A percentile compares a stretch with the other conserved stretches of the same genome.
Conservation (phyloP, 1,140 invertebrate species). For the Drosophila varians region DNA sequence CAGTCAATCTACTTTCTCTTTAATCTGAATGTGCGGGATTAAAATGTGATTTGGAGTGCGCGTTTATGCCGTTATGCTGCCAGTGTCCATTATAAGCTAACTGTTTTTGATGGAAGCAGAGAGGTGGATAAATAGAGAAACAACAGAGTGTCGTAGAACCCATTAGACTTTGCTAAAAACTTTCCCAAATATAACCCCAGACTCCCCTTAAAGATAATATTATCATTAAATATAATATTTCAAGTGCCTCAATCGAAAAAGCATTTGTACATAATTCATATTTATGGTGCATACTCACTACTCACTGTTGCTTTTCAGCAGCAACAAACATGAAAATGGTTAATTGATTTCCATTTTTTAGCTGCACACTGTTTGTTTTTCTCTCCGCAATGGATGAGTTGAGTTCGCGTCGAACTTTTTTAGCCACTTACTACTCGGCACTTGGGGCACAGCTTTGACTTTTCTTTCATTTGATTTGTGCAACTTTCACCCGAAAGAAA, state of each 20-base stretch:
- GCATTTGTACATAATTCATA: no score
- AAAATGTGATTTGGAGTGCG: background rate
- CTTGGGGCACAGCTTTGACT: constrained; percentile 29
- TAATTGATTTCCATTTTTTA: no score
- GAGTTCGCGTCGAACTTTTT: constrained; percentile 57
- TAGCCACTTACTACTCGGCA: background rate
- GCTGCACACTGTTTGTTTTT: constrained; percentile 7
- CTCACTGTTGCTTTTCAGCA: constrained; percentile 42
- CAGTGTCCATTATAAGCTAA: background rate
- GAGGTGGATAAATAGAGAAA: background rate
- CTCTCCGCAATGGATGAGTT: constrained; percentile 51
- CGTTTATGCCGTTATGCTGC: background rate
- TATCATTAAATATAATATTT: no score
- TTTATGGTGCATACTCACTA: constrained; percentile 17
- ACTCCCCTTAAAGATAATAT: no score
- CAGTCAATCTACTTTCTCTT: no score
- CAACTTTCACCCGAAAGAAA: constrained; percentile 72
- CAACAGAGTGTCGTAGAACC: background rate
- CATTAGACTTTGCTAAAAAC: no score
- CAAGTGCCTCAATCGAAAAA: no score
- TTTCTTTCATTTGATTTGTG: constrained; percentile 64
- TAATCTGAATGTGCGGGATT: background rate
- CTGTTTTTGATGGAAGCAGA: background rate
- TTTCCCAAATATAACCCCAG: no score
- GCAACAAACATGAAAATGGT: constrained; percentile 30